Evolutionary conservation across 92 coral and sea anemone genomes (phyloP), one percentile per base, ranked within the genome.

Genomic region (Hydrozoanthus gracilis): DNA sequence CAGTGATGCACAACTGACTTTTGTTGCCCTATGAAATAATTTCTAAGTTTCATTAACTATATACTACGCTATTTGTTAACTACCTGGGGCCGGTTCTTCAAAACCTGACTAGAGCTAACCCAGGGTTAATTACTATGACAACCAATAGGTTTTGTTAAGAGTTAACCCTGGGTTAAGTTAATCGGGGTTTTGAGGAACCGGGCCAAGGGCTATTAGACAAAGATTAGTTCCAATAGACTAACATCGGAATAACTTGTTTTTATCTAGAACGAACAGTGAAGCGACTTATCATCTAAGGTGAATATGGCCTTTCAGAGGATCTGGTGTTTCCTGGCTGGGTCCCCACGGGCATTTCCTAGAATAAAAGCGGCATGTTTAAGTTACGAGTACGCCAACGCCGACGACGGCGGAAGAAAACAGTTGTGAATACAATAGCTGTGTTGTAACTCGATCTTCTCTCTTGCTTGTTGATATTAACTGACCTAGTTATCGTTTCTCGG

Each of bases 271-370:
- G 18, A 64, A 17, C 46, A 47, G 73, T 13, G 39, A 20, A 68
- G 3, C 9, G 73, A 80, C 60, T 49, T 80, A 64, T 80, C 74
- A 83, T 83, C 77, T 83, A 27, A 73, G n/a, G 46, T 83, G 87
- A 15, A 91, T 65, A 45, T 89, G 88, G 52, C 91, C 93, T 77
- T 94, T 91, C 45, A 92, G 78, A 7, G 93, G 95, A 86, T 94
- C 95, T 9, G 95, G 95, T 7, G 89, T 86, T 78, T 94, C 98
- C 58, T 89, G 98, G 5, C 95, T 92, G 0, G 98, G 98, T 7
- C 98, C 98, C 98, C 98, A 94, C 8, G 98, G 98, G 56, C 98
- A 94, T 71, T 94, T 94, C 65, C 98, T 94, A 89, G 4, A 87
- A 86, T 3, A 50, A 47, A 72, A 4, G 44, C 3, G 44, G 20